Percentiles rank a stretch among this genome's conserved stretches.
phyloP scores from a whole-genome alignment of 2,888 invertebrate genomes.

The Leptinotarsa tumamoca region DNA sequence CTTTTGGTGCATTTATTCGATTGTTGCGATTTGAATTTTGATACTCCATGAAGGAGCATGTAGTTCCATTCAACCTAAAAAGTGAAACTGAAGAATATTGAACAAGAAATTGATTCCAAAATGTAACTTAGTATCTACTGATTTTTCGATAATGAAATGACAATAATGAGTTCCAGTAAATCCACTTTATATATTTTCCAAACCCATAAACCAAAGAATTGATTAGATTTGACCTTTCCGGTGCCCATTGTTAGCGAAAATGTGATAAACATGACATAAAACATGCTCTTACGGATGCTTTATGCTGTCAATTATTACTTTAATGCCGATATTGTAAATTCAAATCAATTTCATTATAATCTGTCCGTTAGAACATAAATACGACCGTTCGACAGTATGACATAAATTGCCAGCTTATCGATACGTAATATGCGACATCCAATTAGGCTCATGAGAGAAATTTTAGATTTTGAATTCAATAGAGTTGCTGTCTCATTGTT shows the following conservation, averaged over 20 bases:
- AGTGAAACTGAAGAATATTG: not conserved
- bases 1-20: not conserved
- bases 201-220: not conserved
- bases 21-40: not conserved
- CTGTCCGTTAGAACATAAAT: constrained; percentile 46
- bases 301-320: constrained; percentile 49
- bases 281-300: constrained; percentile 46
- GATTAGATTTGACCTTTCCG: constrained; percentile 31
- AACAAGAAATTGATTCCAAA: not conserved
- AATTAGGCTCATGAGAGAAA: constrained; percentile 22
- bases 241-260: constrained; percentile 34
- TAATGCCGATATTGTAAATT: constrained; percentile 46
- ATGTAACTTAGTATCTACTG: not conserved
- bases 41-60: not conserved
- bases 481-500: constrained; percentile 19
- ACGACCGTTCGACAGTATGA: constrained; percentile 32
- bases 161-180: not conserved
- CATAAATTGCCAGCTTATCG: constrained; percentile 38
- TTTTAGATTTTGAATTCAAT: constrained; percentile 20
- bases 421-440: constrained; percentile 26
- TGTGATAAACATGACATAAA: constrained; percentile 43
- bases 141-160: not conserved
- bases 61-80: not conserved
- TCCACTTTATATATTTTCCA: not conserved
- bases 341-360: constrained; percentile 47